phyloP scores from a whole-genome alignment of 2,888 invertebrate species.

The Fissipunctia ypsillon region DNA sequence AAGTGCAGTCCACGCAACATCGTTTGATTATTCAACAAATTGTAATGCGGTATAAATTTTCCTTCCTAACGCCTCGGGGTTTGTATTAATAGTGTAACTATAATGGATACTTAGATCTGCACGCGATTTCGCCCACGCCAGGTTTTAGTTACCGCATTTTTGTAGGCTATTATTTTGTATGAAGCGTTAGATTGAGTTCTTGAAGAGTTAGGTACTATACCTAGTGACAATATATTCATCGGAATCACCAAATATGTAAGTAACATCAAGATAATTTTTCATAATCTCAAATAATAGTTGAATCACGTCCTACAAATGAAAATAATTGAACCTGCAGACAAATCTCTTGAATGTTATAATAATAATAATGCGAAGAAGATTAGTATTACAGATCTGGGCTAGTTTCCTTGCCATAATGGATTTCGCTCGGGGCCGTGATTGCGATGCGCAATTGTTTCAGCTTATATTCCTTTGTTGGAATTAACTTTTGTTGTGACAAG shows the following conservation, averaged over 20 bases:
- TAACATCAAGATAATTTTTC: not conserved
- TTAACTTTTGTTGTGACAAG: conserved; percentile 53
- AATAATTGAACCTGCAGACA: conserved; percentile 43
- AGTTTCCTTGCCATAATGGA: conserved; percentile 65
- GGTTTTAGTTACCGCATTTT: conserved; percentile 21
- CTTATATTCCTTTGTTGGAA: conserved; percentile 73
- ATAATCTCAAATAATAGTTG: not conserved
- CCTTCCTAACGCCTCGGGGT: conserved; percentile 50
- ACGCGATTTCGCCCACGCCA: conserved; percentile 57
- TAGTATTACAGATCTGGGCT: conserved; percentile 61
- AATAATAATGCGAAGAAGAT: conserved; percentile 56
- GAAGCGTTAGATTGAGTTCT: not conserved
- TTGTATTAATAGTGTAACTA: conserved; percentile 54
- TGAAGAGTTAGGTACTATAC: not conserved
- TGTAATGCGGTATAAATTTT: conserved; percentile 60
- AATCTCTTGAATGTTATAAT: conserved; percentile 53
- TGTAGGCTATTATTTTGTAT: conserved; percentile 7
- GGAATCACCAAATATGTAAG: not conserved
- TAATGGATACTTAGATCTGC: conserved; percentile 55
- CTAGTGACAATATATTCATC: not conserved
- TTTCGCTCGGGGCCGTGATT: conserved; percentile 68
- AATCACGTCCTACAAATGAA: not conserved
- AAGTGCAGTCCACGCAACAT: conserved; percentile 59
- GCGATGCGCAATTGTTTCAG: conserved; percentile 76
- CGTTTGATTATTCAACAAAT: conserved; percentile 58